These are phyloP conservation scores for Hipparchia sbordonii DNA, from an alignment of 2,888 invertebrate species.

Conservation along the genomic window DNA sequence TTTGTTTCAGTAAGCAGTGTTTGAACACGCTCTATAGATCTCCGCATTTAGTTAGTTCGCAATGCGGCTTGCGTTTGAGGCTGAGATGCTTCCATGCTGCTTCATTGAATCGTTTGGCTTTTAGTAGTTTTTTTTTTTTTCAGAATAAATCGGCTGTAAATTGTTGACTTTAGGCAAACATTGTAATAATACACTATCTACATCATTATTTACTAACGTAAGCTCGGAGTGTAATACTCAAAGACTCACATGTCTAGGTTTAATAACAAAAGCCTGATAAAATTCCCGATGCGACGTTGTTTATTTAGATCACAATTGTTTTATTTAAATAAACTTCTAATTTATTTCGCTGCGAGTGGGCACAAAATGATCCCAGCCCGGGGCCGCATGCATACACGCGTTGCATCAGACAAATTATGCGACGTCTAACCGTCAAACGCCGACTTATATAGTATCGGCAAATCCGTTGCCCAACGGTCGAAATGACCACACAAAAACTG, in stretches of 20 bases:
- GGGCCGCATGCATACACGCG: conserved; percentile 20
- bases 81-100: too few species aligned
- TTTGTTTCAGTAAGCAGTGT: too few species aligned
- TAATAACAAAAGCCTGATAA: background rate
- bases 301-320: conserved; percentile 21
- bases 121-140: too few species aligned
- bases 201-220: too few species aligned
- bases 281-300: conserved; percentile 15
- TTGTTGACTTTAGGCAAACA: too few species aligned
- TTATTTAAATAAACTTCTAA: conserved; percentile 24
- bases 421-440: conserved; percentile 54
- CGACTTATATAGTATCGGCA: conserved; percentile 75
- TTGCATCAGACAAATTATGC: conserved; percentile 30
- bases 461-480: conserved; percentile 80
- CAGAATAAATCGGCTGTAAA: too few species aligned
- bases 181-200: too few species aligned
- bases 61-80: too few species aligned
- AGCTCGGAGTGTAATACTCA: too few species aligned
- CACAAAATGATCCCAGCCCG: conserved; percentile 15
- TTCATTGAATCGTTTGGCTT: too few species aligned
- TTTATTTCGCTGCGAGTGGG: conserved; percentile 17
- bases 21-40: too few species aligned
- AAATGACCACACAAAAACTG: conserved; percentile 69
- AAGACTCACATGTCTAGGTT: background rate
- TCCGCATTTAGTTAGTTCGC: too few species aligned